These are phyloP conservation scores for Fragum whitleyi DNA, from an alignment of 2,888 invertebrate genomes.

Conservation along the genomic window DNA sequence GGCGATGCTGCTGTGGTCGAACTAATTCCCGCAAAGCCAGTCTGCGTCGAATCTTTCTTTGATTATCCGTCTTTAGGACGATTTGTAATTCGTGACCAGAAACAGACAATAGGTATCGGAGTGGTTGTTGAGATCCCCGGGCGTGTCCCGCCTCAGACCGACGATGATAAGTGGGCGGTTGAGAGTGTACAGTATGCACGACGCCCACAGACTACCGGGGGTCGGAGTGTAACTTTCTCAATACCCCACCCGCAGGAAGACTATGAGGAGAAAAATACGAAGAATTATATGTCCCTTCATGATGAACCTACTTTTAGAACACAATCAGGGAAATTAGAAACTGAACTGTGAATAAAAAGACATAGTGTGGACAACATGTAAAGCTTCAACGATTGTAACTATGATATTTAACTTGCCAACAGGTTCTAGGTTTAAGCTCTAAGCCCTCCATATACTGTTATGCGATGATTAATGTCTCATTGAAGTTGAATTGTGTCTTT, in stretches of 20 bases:
- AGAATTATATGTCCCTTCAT: conserved; percentile 3
- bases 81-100: conserved; percentile 99
- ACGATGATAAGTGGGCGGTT: conserved; percentile 63
- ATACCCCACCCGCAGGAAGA: conserved; percentile 52
- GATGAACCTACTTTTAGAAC: conserved; percentile 64
- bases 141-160: conserved; percentile 59
- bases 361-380: background rate
- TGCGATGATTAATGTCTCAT: background rate
- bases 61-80: conserved; percentile 98
- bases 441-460: background rate
- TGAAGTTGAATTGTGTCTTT: no score
- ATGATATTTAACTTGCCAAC: background rate
- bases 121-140: conserved; percentile 91
- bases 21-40: conserved; percentile 96
- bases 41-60: conserved; percentile 98
- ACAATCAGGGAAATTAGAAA: conserved; percentile 67
- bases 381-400: background rate
- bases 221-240: conserved; percentile 61
- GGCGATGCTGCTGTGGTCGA: conserved; percentile 97
- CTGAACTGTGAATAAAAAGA: conserved; percentile 21
- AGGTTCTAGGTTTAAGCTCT: background rate
- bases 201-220: conserved; percentile 61
- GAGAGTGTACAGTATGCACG: conserved; percentile 50
- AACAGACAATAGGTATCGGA: conserved; percentile 98
- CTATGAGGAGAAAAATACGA: conserved; percentile 40